phyloP scores from a whole-genome alignment of 2,113 vertebrate species.

The Corythoichthys intestinalis region DNA sequence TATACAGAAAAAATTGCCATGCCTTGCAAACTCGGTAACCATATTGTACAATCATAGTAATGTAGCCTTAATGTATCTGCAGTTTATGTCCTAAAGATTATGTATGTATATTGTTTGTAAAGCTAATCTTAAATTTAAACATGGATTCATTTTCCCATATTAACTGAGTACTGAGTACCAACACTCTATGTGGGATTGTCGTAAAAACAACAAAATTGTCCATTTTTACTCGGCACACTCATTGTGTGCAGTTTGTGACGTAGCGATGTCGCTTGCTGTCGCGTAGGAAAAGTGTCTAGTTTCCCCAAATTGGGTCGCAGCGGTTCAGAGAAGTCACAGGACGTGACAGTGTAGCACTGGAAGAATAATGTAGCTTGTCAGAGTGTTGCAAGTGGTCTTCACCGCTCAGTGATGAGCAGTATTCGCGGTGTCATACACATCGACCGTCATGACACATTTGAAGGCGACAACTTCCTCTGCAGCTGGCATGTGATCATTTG shows the following conservation, averaged over 20 bases:
- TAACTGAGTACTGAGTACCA: no score
- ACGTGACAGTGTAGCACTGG: constrained; percentile 41
- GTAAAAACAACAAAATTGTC: background rate
- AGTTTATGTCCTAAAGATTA: no score
- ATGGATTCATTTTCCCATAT: no score
- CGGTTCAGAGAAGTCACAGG: constrained; percentile 33
- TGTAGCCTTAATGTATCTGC: no score
- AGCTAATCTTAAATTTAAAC: no score
- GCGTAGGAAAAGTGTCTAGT: background rate
- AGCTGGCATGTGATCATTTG: constrained; percentile 45
- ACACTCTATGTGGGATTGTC: no score
- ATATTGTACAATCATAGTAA: no score
- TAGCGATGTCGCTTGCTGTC: background rate
- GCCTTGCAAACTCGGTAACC: no score
- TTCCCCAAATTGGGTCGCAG: constrained; percentile 32
- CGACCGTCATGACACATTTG: constrained; percentile 59
- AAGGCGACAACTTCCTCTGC: constrained; percentile 70
- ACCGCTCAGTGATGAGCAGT: constrained; percentile 64
- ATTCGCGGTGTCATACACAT: constrained; percentile 65
- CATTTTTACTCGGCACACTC: background rate
- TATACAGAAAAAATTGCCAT: no score
- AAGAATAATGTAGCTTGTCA: constrained; percentile 71
- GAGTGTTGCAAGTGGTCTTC: constrained; percentile 55
- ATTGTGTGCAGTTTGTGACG: background rate
- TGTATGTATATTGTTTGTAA: no score